Percentiles rank a stretch among this genome's conserved stretches.
Evolutionary conservation across 1,140 invertebrate genomes (phyloP).

Genomic region (Drosophila albomicans): DNA sequence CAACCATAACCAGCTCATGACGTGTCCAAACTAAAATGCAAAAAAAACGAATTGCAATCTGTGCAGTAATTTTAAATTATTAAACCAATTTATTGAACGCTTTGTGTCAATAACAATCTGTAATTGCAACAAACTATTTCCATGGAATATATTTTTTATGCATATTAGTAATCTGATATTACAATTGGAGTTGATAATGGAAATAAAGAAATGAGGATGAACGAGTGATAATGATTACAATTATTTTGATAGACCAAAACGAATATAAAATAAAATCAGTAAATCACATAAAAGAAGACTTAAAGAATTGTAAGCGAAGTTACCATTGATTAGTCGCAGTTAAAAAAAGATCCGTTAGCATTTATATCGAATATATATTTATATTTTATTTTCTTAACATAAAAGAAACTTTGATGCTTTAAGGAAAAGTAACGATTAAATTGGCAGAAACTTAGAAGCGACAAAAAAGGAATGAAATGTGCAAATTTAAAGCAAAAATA

Average conservation of each 20-base stretch:
- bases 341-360: too few species aligned
- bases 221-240: background rate
- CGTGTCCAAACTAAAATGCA: slow-evolving; percentile 54
- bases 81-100: slow-evolving; percentile 28
- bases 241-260: too few species aligned
- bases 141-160: slow-evolving; percentile 1
- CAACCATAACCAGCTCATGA: slow-evolving; percentile 55
- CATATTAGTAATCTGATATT: background rate
- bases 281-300: background rate
- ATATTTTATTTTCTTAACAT: too few species aligned
- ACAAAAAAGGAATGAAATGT: too few species aligned
- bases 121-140: slow-evolving; percentile 11
- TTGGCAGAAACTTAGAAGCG: too few species aligned
- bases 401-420: too few species aligned
- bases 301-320: background rate
- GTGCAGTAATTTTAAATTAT: background rate
- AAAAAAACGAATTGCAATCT: background rate
- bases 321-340: too few species aligned
- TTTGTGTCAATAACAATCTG: slow-evolving; percentile 11
- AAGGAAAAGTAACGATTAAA: too few species aligned
- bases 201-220: background rate
- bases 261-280: background rate
- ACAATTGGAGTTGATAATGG: background rate
- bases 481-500: too few species aligned
- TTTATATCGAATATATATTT: too few species aligned